Percentiles rank a stretch among this genome's conserved stretches.
Conservation (phyloP, 2,888 invertebrate species). For the Melanargia galathea region DNA sequence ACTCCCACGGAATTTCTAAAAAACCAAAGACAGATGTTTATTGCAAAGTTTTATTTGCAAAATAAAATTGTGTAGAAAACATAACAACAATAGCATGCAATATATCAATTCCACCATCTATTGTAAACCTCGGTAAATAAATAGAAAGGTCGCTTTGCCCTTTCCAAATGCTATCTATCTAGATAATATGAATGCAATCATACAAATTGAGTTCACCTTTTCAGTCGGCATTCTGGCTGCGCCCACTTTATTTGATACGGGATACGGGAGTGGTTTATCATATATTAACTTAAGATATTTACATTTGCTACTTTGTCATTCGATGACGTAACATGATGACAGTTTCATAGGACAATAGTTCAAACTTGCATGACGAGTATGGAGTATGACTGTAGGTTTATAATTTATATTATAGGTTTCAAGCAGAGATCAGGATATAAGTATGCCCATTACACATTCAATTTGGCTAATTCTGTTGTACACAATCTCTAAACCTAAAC, state of each 20-base stretch:
- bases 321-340: not conserved
- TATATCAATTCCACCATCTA: conserved; percentile 11
- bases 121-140: not conserved
- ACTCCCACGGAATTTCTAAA: too few species aligned
- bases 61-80: not conserved
- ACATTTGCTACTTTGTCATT: not conserved
- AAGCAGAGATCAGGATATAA: too few species aligned
- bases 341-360: not conserved
- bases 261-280: conserved; percentile 22
- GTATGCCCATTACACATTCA: too few species aligned
- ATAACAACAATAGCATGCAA: not conserved
- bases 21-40: too few species aligned
- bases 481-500: too few species aligned
- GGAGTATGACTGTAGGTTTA: too few species aligned
- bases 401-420: too few species aligned
- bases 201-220: conserved; percentile 44
- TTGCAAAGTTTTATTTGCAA: too few species aligned
- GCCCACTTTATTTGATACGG: conserved; percentile 31
- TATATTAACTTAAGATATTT: not conserved
- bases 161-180: conserved; percentile 23
- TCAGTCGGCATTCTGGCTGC: conserved; percentile 38
- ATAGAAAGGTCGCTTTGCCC: conserved; percentile 17
- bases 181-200: conserved; percentile 38
- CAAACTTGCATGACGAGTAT: not conserved
- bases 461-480: too few species aligned